Base-by-base conservation (phyloP, 30 jellyfish, hydroid and myxozoan species). In the Calvadosia cruxmelitensis region DNA sequence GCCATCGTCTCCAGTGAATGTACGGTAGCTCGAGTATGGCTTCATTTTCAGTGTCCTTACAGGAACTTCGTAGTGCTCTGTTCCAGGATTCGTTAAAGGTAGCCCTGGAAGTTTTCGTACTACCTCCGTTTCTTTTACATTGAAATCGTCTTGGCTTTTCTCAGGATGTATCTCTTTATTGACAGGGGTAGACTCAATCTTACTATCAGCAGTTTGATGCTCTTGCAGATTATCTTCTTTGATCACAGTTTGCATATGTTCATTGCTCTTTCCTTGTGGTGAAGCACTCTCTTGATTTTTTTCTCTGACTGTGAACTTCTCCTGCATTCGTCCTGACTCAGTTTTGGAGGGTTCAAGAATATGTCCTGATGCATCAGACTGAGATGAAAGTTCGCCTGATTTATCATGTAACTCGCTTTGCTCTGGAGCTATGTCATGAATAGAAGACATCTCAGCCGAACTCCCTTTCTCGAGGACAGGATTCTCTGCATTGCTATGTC, bases 21-120 rank as follows among this genome's bases (percentile, higher is more conserved):
- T 42, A 42, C 20, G 57, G 20, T 42, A 42, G 10, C 57, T 64
- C 61, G 71, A 52, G 49, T 69, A 78, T 50, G 70, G 92, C 34
- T 78, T 70, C 26, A 78, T 71, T 30, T 76, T 52, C n/a, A 68
- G 71, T 33, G 70, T 81, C 29, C 67, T 70, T 27, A 68, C 92
- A 2, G 71, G 63, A n/a, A 78, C 92, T 31, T 78, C 92, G 30
- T 53, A 68, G 61, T 78, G 92, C 13, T 80, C 92, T 13, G 53
- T 78, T 27, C 92, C 92, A 3, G 92, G 92, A 25, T 78, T 78
- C 48, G 71, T 36, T 57, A 78, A 71, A 26, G 92, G 92, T 34
- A 78, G 31, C 42, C 64, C 82, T 26, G 92, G 92, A 27, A 42
- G 57, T 20, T 42, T 42, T 20, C 57, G 10, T 5, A 42, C 57